phyloP scores from a whole-genome alignment of 2,888 invertebrate genomes.

The Tridacna gigas region DNA sequence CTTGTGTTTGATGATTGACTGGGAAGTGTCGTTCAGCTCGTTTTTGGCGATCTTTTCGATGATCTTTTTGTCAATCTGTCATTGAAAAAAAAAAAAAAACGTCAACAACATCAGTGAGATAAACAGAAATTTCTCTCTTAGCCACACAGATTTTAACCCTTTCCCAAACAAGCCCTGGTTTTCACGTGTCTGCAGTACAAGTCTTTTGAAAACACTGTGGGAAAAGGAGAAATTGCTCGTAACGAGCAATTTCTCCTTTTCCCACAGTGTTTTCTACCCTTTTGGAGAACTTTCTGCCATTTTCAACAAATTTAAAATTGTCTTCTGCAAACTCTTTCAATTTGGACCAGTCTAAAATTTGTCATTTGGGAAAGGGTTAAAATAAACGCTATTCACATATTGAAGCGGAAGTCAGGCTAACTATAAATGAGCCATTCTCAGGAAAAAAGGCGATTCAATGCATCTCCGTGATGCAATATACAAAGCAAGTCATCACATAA shows the following conservation, averaged over 20 bases:
- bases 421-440: no score
- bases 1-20: slow-evolving; percentile 61
- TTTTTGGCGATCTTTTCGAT: slow-evolving; percentile 72
- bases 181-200: background rate
- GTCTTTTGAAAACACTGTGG: background rate
- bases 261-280: background rate
- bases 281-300: background rate
- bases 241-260: background rate
- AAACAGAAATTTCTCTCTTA: slow-evolving; percentile 7
- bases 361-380: no score
- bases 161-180: background rate
- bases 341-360: no score
- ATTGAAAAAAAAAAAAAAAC: background rate
- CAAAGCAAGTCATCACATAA: no score
- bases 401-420: no score
- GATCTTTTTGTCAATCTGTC: slow-evolving; percentile 75
- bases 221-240: background rate
- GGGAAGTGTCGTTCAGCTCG: slow-evolving; percentile 31
- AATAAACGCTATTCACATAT: no score
- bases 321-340: background rate
- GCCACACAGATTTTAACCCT: background rate
- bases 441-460: no score
- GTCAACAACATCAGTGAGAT: no score
- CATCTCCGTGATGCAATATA: no score
- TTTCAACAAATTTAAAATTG: background rate